Percentiles rank a stretch among this genome's conserved stretches.
phyloP scores from a whole-genome alignment of 2,797 vertebrate species.

The Syngnathus rostellatus region DNA sequence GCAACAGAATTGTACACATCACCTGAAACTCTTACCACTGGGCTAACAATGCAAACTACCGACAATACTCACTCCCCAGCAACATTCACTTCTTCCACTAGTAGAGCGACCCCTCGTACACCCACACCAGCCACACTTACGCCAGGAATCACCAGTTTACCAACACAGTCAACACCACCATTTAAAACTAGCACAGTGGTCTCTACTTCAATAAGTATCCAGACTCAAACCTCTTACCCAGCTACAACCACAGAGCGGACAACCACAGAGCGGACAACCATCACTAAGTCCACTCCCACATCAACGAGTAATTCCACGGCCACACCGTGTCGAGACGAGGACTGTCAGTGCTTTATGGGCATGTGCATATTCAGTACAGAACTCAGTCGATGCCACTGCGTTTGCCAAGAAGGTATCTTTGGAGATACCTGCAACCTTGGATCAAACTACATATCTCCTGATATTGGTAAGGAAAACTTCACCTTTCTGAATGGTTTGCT shows the following conservation, averaged over 20 bases:
- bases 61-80: not conserved
- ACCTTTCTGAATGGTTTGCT: not conserved
- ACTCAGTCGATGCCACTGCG: constrained; percentile 31
- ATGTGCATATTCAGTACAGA: constrained; percentile 31
- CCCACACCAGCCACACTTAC: not conserved
- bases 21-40: no score
- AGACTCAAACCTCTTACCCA: not conserved
- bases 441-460: constrained; percentile 5
- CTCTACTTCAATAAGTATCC: not conserved
- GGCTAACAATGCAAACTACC: not conserved
- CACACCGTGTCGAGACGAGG: constrained; percentile 20
- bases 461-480: constrained; percentile 39
- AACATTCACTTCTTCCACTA: not conserved
- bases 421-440: constrained; percentile 38
- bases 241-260: not conserved
- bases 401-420: constrained; percentile 22
- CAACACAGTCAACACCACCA: not conserved
- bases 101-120: not conserved
- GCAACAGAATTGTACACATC: no score
- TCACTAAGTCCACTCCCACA: not conserved
- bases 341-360: constrained; percentile 32
- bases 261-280: not conserved
- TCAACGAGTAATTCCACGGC: constrained; percentile 7
- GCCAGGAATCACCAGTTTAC: not conserved
- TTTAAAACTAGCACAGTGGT: not conserved